Base-by-base conservation (phyloP, 2,888 invertebrate genomes). In the Eupithecia subumbrata region DNA sequence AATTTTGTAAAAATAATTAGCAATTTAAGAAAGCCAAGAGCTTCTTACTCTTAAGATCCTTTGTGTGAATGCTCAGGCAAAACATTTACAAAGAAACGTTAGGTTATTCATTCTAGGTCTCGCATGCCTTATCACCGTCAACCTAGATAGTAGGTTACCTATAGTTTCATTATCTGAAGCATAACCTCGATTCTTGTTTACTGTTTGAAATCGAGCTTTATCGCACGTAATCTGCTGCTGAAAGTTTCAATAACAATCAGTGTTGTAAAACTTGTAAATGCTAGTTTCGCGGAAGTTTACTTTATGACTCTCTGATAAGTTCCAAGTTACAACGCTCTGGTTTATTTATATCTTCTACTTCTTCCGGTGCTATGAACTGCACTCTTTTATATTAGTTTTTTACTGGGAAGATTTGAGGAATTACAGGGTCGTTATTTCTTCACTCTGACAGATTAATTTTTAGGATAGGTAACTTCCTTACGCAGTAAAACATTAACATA, bases 281-380 rank as follows among this genome's bases (percentile, higher is more conserved):
- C 25, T 68, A 64, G 64, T 34, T 64, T 34, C 7, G 43, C 68
- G 68, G 68, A 68, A 68, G 68, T 68, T 68, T 68, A 68, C 68
- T 43, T 68, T 68, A 43, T 25, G 68, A 67, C 11, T 67, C 64
- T 64, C 4, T 40, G 67, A 68, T 68, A 43, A 68, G 68, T 68
- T 67, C 22, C 18, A 40, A 2, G 2, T 2, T n/a, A n/a, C n/a
- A n/a, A 66, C 18, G 66, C n/a, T n/a, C 66, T 67, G n/a, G 40
- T 67, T 67, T 67, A 67, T 40, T 34, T 67, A 22, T 40, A 64
- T n/a, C 22, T 66, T 9, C 11, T 66, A 66, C 34, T 67, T 34
- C 37, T 40, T 67, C 66, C 66, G 40, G 66, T 67, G n/a, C 11
- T 67, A 18, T 67, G 22, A 40, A 40, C 9, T 40, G 40, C 64